Base-by-base conservation (phyloP, 2,888 invertebrate genomes). In the Ceriagrion tenellum region DNA sequence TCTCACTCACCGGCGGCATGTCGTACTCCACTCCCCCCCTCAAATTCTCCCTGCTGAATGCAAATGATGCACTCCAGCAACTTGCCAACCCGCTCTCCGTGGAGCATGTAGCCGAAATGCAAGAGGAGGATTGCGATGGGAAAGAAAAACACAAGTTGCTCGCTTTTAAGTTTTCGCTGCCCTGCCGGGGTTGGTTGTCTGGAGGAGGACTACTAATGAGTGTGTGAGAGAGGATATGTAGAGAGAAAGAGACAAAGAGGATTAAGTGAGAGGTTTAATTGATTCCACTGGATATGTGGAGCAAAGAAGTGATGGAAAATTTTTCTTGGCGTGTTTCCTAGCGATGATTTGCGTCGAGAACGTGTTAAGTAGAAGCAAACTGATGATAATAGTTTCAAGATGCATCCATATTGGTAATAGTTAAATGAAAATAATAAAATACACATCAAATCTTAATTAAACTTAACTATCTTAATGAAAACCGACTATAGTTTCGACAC, bases 71-170 rank as follows among this genome's bases (percentile, higher is more conserved):
- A 81, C 81, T 81, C 81, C 13, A 81, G 81, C 81, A 16, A 81
- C 81, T 35, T 81, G 81, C 81, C 81, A 81, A 81, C 81, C 35
- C 16, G 81, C 81, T 81, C 30, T 18, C 81, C 16, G 81, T 13
- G 81, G 81, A 81, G 93, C 69, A 69, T 47, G 63, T 69, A 4
- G 47, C 55, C 69, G 69, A 74, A 47, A 63, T 55, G 47, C 69
- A 93, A 35, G 69, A 47, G 69, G 74, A 47, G 69, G 35, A 93
- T 23, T 93, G 69, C 74, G 93, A 93, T 93, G 35, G n/a, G 93
- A 93, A 93, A 93, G 93, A 93, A 93, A 93, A 93, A 93, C 74
- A 93, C 69, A 47, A 91, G 91, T 59, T 40, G 26, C 69, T 69
- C 69, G 69, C 93, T 59, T 59, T 90, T 69, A 69, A 74, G 74